phyloP scores from a whole-genome alignment of 2,113 vertebrate genomes.

The Chunga burmeisteri region DNA sequence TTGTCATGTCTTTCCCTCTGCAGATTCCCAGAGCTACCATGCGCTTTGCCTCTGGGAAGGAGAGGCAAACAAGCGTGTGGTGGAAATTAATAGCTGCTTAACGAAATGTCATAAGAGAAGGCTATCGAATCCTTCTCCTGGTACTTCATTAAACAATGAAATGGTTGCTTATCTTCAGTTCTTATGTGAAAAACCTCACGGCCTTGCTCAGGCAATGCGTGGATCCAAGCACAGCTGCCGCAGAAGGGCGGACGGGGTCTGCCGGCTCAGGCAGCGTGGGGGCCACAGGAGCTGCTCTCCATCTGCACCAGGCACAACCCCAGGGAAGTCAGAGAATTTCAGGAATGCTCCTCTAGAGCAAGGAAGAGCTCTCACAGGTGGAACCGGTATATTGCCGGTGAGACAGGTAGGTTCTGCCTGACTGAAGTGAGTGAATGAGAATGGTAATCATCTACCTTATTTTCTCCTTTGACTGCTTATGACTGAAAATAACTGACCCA shows the following conservation, averaged over 20 bases:
- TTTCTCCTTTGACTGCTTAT: not conserved
- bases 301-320: not conserved
- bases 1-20: not conserved
- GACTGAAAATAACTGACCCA: not conserved
- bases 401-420: not conserved
- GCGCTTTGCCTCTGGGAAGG: not conserved
- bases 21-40: not conserved
- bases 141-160: not conserved
- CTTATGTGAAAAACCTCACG: not conserved
- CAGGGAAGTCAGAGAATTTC: not conserved
- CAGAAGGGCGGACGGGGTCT: not conserved
- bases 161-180: not conserved
- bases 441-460: not conserved
- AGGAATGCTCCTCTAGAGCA: not conserved
- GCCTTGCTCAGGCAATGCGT: rapidly evolving
- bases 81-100: not conserved
- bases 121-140: not conserved
- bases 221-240: not conserved
- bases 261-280: rapidly evolving
- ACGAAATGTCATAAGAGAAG: not conserved
- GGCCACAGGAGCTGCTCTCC: not conserved
- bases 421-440: not conserved
- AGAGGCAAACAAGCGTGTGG: not conserved
- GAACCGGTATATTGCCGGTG: not conserved
- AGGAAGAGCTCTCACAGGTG: not conserved